Conservation (phyloP, 1,140 invertebrate genomes). For the Sycophaga agraensis region DNA sequence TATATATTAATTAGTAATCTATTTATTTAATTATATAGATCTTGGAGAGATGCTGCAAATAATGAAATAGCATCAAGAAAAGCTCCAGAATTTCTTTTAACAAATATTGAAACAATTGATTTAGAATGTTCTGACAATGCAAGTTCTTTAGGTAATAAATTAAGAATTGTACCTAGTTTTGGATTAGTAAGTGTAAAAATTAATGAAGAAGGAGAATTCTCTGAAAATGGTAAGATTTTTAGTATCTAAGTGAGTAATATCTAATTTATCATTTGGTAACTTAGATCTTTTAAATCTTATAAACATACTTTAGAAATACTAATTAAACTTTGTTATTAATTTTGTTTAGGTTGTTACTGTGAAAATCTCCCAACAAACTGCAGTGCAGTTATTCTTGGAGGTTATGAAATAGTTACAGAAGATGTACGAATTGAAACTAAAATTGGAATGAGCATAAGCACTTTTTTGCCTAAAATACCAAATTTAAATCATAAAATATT, state of each 20-base stretch:
- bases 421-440: conserved; percentile 32
- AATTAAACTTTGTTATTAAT: conserved; percentile 1
- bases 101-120: conserved; percentile 14
- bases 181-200: conserved; percentile 37
- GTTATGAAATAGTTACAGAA: conserved; percentile 27
- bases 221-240: neutral
- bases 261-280: no score
- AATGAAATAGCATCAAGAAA: conserved; percentile 34
- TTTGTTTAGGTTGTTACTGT: conserved; percentile 33
- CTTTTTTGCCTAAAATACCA: conserved; percentile 43
- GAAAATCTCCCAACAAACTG: conserved; percentile 32
- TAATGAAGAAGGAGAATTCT: conserved; percentile 18
- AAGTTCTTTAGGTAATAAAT: conserved; percentile 17
- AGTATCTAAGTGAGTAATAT: neutral
- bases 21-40: conserved; percentile 34
- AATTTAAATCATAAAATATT: conserved; percentile 33
- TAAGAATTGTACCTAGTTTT: conserved; percentile 40
- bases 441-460: conserved; percentile 26
- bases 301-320: neutral
- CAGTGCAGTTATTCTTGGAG: conserved; percentile 22
- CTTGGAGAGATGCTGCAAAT: conserved; percentile 42
- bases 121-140: conserved; percentile 1
- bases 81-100: conserved; percentile 26
- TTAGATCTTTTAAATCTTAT: no score
- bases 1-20: neutral